Evolutionary conservation across 1,140 invertebrate genomes (phyloP).

Genomic region (Phymastichus coffea): DNA sequence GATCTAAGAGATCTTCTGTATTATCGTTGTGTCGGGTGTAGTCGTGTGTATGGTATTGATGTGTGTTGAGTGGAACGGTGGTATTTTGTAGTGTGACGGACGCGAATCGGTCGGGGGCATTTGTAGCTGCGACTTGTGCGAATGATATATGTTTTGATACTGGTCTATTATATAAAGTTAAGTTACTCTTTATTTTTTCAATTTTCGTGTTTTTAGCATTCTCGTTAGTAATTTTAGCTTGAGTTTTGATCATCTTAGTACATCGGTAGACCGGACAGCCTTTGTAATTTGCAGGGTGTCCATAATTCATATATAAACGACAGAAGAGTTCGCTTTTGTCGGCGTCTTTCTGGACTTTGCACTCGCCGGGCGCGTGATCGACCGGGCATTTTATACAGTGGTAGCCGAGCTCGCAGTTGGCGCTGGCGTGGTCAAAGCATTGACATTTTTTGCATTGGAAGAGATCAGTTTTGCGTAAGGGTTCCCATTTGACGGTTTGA

Average conservation of each 20-base stretch:
- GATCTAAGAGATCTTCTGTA: too few relatives aligned
- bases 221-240: background rate
- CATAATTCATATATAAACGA: background rate
- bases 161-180: background rate
- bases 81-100: background rate
- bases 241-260: too few relatives aligned
- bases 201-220: background rate
- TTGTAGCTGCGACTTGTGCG: background rate
- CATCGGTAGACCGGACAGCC: background rate
- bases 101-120: background rate
- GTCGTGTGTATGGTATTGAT: too few relatives aligned
- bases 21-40: too few relatives aligned
- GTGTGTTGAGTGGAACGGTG: background rate
- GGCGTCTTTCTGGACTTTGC: background rate
- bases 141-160: background rate
- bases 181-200: background rate
- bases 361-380: conserved; percentile 14
- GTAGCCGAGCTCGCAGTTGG: conserved; percentile 1
- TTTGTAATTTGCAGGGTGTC: background rate
- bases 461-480: background rate
- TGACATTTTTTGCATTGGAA: conserved; percentile 30
- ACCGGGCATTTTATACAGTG: conserved; percentile 24
- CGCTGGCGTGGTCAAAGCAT: conserved; percentile 18
- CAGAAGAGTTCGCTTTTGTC: background rate
- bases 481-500: conserved; percentile 24